Conservation (phyloP, 2,797 vertebrate species). For the Eupleurogrammus muticus region DNA sequence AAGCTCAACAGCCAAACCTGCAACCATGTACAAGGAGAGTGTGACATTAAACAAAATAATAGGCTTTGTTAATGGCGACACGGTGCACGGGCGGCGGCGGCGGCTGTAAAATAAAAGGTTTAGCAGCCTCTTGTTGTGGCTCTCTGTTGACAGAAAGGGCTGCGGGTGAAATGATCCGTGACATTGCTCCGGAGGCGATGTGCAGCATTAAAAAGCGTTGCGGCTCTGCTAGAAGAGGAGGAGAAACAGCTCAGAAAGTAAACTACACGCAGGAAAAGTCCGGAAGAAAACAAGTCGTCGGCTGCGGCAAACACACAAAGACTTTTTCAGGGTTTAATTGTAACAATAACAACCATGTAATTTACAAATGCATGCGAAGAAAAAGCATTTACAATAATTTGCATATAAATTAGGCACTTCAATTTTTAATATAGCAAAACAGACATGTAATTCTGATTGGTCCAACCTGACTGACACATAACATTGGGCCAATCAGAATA, state of each 20-base stretch:
- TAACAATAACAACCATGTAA: no score
- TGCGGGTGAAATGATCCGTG: conserved; percentile 55
- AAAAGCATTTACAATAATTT: neutral
- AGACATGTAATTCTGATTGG: neutral
- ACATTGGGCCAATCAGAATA: conserved; percentile 24
- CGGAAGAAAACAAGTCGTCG: no score
- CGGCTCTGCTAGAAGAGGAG: conserved; percentile 21
- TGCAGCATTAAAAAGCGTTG: conserved; percentile 48
- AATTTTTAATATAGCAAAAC: neutral
- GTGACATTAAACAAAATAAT: conserved; percentile 60
- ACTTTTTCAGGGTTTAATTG: neutral
- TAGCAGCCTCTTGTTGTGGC: conserved; percentile 51
- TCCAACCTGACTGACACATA: no score
- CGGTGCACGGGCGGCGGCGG: conserved; percentile 8
- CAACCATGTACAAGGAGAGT: conserved; percentile 22
- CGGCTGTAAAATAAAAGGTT: conserved; percentile 54
- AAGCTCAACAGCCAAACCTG: conserved; percentile 17
- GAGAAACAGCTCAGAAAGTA: conserved; percentile 28
- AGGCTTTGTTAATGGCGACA: conserved; percentile 45
- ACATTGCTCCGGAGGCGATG: conserved; percentile 28
- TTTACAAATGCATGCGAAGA: no score
- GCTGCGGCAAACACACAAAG: neutral
- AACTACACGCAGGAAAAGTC: neutral
- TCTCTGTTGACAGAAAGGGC: conserved; percentile 43
- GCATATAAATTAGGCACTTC: conserved; percentile 31